Base-by-base conservation (phyloP, 2,797 vertebrate genomes). In the Myripristis murdjan region DNA sequence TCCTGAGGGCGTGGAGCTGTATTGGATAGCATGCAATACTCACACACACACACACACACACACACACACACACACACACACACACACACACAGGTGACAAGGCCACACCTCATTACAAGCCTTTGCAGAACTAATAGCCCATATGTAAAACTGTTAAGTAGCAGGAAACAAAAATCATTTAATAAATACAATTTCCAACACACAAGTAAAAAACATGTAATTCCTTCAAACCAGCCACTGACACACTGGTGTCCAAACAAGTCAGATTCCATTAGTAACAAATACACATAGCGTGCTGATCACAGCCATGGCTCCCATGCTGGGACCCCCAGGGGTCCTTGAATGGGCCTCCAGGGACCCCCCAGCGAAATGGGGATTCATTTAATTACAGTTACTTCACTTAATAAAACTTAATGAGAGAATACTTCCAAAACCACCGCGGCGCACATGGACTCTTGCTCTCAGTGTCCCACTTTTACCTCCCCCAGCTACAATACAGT, bases 1-100 rank as follows among this genome's bases (percentile, higher is more conserved):
- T 80, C 73, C 71, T 74, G 37, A 82, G 76, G 87, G 88, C 2
- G 82, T 86, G 84, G 82, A 84, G 58, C 26, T 49, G 23, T 75
- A 70, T 31, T 77, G 79, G 85, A 83, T 77, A 74, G 51, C 68
- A 44, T 18, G 44, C 54, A 54, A n/a, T n/a, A n/a, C n/a, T n/a
- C n/a, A n/a, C n/a, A 31, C 44, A 18, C 43, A 18, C 4, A 6
- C 60, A 53, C 41, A 54, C 28, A 24, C 60, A 52, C n/a, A n/a
- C n/a, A n/a, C n/a, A 31, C 44, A 18, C 43, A 18, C 4, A 6
- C 60, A 53, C 41, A 54, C 28, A 24, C 60, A 52, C 41, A 41
- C 4, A 23, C 14, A 58, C 48, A 49, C 31, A 44, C 23, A 37
- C 31, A 79, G 52, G 55, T 62, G 24, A 39, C 12, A 5, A 57